Percentiles rank a stretch among this genome's conserved stretches.
Evolutionary conservation across 2,113 vertebrate species (phyloP).

Genomic region (Strigops habroptila): DNA sequence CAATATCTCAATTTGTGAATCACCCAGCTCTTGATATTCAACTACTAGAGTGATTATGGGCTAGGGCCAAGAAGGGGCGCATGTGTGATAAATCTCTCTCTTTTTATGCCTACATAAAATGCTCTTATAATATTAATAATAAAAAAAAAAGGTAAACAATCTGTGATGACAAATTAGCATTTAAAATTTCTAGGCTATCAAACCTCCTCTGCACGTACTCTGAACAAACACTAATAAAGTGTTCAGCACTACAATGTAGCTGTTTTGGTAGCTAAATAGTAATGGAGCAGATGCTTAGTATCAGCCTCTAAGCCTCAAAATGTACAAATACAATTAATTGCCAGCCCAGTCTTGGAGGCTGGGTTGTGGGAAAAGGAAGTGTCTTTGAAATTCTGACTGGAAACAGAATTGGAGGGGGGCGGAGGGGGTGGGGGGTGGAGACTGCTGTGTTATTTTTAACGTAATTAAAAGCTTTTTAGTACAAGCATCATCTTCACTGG

Average conservation of each 20-base stretch:
- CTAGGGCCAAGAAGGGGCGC: not conserved
- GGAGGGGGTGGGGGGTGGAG: too few species aligned
- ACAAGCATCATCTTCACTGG: not conserved
- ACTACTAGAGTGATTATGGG: not conserved
- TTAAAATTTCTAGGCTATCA: constrained; percentile 41
- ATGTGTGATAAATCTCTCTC: not conserved
- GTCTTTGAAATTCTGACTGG: not conserved
- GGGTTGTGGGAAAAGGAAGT: not conserved
- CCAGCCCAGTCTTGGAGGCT: not conserved
- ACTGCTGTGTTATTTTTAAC: not conserved
- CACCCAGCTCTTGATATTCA: not conserved
- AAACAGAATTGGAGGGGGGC: not conserved
- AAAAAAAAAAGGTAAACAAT: constrained; percentile 42
- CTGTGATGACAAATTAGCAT: constrained; percentile 54
- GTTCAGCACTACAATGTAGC: constrained; percentile 32
- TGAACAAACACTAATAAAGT: constrained; percentile 46
- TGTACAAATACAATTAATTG: constrained; percentile 50
- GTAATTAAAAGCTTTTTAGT: not conserved
- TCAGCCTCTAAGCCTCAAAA: constrained; percentile 60
- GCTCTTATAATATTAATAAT: constrained; percentile 12
- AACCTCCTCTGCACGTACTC: constrained; percentile 46
- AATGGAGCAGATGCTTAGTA: constrained; percentile 63
- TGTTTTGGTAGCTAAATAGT: constrained; percentile 34
- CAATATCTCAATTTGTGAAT: not conserved
- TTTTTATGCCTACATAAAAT: constrained; percentile 18